Conservation (phyloP, 2,113 vertebrate genomes). For the Scatophagus argus region DNA sequence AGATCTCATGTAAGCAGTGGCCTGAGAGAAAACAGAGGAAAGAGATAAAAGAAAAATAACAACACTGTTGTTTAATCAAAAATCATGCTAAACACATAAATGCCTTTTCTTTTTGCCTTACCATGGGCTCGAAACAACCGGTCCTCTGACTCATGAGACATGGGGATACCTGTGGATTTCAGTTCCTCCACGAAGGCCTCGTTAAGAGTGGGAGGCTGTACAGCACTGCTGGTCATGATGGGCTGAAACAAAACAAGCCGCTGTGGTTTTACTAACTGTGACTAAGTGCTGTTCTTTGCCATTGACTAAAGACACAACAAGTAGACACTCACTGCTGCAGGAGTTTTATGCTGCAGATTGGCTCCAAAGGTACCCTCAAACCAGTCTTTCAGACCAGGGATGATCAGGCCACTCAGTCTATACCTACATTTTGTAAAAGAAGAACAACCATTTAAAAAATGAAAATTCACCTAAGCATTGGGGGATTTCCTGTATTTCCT, state of each 20-base stretch:
- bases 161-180: slow-evolving; percentile 89
- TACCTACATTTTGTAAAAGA: slow-evolving; percentile 84
- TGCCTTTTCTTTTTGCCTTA: no score
- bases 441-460: not conserved
- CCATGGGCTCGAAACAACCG: slow-evolving; percentile 95
- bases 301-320: slow-evolving; percentile 18
- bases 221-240: slow-evolving; percentile 87
- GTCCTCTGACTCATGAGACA: slow-evolving; percentile 93
- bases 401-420: slow-evolving; percentile 91
- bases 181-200: slow-evolving; percentile 93
- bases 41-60: not conserved
- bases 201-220: slow-evolving; percentile 89
- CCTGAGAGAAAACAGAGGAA: slow-evolving; percentile 83
- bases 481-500: no score
- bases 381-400: slow-evolving; percentile 96
- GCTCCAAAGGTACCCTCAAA: slow-evolving; percentile 92
- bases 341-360: slow-evolving; percentile 92
- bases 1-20: slow-evolving; percentile 98
- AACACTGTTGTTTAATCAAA: not conserved
- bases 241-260: slow-evolving; percentile 82
- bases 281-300: not conserved
- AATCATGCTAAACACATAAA: not conserved
- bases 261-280: slow-evolving; percentile 24
- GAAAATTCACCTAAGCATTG: not conserved
- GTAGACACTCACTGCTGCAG: slow-evolving; percentile 89